Conservation (phyloP, 2,113 vertebrate species). For the Lamprologus callipterus region DNA sequence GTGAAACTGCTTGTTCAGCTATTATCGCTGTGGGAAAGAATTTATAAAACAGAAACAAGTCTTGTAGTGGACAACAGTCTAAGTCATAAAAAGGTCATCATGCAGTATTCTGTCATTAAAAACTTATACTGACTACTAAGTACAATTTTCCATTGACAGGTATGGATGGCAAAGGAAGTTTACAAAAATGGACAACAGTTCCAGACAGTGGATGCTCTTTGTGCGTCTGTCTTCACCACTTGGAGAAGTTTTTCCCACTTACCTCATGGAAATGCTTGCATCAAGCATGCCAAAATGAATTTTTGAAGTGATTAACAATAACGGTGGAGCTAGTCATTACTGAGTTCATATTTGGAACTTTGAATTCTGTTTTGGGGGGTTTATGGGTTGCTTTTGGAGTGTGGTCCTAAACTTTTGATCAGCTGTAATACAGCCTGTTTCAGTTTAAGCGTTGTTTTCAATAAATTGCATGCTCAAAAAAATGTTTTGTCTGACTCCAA, state of each 20-base stretch:
- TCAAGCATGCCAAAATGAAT: not conserved
- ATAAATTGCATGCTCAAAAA: not conserved
- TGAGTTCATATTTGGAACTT: not conserved
- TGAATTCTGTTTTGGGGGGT: not conserved
- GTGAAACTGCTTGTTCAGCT: not conserved
- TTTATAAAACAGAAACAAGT: not conserved
- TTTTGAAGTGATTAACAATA: not conserved
- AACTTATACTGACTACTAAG: not conserved
- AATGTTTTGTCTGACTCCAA: not conserved
- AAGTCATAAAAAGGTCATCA: not conserved
- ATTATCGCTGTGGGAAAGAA: not conserved
- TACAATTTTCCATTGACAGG: not conserved
- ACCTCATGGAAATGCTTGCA: not conserved
- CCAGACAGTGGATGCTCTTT: not conserved
- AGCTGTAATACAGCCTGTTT: not conserved
- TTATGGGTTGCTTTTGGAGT: not conserved
- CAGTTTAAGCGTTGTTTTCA: not conserved
- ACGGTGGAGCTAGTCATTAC: not conserved
- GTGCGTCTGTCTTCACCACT: not conserved
- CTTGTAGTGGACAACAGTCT: not conserved
- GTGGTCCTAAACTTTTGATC: not conserved
- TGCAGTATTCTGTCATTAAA: not conserved
- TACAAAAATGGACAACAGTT: not conserved
- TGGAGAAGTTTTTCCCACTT: not conserved
- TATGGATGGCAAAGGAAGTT: not conserved